These are phyloP conservation scores for Lepidocolaptes lacrymiger DNA, from an alignment of 2,797 vertebrate species.

Conservation along the genomic window DNA sequence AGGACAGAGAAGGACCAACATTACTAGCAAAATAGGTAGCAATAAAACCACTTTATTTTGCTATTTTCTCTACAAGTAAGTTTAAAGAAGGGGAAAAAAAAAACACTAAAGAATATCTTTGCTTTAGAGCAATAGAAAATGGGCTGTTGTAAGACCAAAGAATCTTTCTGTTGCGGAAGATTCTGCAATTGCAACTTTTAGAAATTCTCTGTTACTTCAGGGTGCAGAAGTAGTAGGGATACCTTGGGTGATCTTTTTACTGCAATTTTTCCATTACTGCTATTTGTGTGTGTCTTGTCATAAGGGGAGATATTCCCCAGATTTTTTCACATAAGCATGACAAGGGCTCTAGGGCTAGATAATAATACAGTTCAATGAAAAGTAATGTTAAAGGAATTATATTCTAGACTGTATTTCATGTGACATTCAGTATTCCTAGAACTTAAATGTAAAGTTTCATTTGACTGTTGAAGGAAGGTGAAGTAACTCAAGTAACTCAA, in stretches of 20 bases:
- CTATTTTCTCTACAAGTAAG: neutral
- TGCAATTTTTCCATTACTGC: neutral
- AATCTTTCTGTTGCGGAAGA: neutral
- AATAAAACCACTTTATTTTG: neutral
- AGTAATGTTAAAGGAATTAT: neutral
- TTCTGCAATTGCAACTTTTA: neutral
- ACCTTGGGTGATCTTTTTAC: neutral
- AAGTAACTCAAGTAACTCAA: neutral
- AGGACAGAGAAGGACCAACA: neutral
- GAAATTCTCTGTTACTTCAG: neutral
- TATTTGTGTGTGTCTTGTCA: neutral
- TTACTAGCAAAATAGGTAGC: neutral
- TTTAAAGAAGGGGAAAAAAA: neutral
- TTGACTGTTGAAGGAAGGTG: neutral
- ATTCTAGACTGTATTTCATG: neutral
- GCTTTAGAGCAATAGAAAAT: neutral
- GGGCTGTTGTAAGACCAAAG: neutral
- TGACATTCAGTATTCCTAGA: neutral
- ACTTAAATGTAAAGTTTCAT: neutral
- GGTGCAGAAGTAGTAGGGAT: neutral
- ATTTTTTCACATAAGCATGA: neutral
- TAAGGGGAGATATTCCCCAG: neutral
- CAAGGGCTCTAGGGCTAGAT: neutral
- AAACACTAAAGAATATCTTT: neutral
- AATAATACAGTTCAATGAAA: neutral